phyloP scores from a whole-genome alignment of 2,797 vertebrate genomes.

The Erpetoichthys calabaricus region DNA sequence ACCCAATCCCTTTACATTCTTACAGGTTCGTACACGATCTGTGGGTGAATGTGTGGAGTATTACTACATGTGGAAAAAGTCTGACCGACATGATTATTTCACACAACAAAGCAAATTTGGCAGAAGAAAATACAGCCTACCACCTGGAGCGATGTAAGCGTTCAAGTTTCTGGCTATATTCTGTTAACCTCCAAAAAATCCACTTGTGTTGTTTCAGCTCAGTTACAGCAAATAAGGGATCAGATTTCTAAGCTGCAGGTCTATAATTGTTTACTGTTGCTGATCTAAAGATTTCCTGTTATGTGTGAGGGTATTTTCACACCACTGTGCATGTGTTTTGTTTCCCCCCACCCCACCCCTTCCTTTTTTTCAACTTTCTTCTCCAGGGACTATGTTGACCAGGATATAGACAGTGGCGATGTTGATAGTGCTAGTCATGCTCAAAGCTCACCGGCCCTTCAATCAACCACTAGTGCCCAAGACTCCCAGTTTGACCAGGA shows the following conservation, averaged over 20 bases:
- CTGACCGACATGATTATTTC: conserved; percentile 78
- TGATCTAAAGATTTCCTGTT: no score
- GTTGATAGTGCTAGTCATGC: conserved; percentile 48
- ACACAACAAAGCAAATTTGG: conserved; percentile 77
- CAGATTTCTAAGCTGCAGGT: no score
- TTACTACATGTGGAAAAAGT: conserved; percentile 98
- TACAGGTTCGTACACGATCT: conserved; percentile 82
- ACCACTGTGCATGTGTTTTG: neutral
- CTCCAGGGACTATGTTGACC: conserved; percentile 67
- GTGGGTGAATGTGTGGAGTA: conserved; percentile 91
- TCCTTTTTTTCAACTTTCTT: neutral
- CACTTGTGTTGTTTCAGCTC: neutral
- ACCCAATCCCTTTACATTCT: neutral
- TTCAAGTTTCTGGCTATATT: neutral
- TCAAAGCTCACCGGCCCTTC: conserved; percentile 38
- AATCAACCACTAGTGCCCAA: conserved; percentile 38
- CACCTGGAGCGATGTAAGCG: conserved; percentile 69
- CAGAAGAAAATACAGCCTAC: conserved; percentile 74
- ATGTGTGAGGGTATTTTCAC: no score
- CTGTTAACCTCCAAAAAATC: no score
- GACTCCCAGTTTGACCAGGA: conserved; percentile 45
- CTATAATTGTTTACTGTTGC: no score
- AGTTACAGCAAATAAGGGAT: no score
- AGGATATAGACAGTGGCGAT: conserved; percentile 64
- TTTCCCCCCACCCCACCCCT: no score